Percentiles rank a stretch among this genome's conserved stretches.
Evolutionary conservation across 2,888 invertebrate genomes (phyloP).

Genomic region (Lepidochrysops patricia): DNA sequence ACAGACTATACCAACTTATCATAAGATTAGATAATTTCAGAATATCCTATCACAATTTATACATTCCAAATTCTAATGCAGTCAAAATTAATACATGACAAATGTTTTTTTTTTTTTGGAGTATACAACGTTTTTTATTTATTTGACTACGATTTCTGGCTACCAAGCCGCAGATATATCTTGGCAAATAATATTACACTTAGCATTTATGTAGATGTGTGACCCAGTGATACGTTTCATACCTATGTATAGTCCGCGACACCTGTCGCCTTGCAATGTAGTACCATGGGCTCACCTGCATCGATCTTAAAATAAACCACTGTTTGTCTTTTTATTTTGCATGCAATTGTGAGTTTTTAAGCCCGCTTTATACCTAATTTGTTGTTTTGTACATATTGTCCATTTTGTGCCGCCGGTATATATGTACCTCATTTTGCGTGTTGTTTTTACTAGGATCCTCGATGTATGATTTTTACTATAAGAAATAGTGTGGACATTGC

Average conservation of each 20-base stretch:
- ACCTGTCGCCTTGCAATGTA: conserved; percentile 16
- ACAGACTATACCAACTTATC: not conserved
- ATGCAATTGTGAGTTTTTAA: conserved; percentile 11
- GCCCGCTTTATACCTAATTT: not conserved
- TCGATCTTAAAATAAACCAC: conserved; percentile 16
- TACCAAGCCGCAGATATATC: not conserved
- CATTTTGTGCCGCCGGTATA: not conserved
- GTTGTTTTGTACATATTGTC: conserved; percentile 2
- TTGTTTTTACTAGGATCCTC: not conserved
- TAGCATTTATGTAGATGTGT: conserved; percentile 4
- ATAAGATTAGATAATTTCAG: not conserved
- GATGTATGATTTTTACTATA: no score
- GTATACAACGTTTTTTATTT: no score
- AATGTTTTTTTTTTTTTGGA: not conserved
- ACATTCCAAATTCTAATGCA: not conserved
- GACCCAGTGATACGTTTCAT: conserved; percentile 11
- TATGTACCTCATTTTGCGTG: not conserved
- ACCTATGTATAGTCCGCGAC: conserved; percentile 5
- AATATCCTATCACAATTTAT: not conserved
- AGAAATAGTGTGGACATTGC: no score
- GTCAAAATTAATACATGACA: no score
- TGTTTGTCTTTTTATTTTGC: conserved; percentile 12
- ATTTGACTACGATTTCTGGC: not conserved
- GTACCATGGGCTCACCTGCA: conserved; percentile 15
- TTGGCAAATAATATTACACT: not conserved